A percentile compares a stretch with the other conserved stretches of the same genome.
Evolutionary conservation across 2,888 invertebrate species (phyloP).

Genomic region (Pycnomerus fuliginosus): DNA sequence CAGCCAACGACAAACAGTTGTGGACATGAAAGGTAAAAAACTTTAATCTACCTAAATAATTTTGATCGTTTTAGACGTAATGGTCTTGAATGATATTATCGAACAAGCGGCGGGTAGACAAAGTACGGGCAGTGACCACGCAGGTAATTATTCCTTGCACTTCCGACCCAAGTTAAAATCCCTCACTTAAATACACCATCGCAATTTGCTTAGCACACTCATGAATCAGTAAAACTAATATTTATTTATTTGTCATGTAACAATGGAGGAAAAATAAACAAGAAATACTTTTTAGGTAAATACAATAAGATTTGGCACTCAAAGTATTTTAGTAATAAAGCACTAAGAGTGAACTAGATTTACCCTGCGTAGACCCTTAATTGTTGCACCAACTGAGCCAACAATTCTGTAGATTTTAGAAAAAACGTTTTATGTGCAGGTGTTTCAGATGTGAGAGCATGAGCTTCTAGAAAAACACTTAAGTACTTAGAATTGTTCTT

Average conservation of each 20-base stretch:
- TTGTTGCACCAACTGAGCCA: too few relatives aligned
- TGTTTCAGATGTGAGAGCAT: constrained; percentile 33
- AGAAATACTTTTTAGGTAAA: constrained; percentile 43
- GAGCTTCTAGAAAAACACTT: constrained; percentile 33
- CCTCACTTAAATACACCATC: constrained; percentile 48
- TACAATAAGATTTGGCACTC: constrained; percentile 37
- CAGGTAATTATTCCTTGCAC: constrained; percentile 63
- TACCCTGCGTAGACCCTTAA: too few relatives aligned
- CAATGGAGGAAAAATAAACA: constrained; percentile 42
- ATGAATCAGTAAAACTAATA: constrained; percentile 38
- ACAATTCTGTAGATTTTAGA: too few relatives aligned
- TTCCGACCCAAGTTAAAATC: constrained; percentile 5
- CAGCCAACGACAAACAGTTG: constrained; percentile 78
- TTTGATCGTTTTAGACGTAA: constrained; percentile 73
- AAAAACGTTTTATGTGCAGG: too few relatives aligned
- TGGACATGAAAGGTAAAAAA: constrained; percentile 75
- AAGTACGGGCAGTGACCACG: constrained; percentile 82
- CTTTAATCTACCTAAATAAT: neutral
- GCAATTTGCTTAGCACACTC: constrained; percentile 48
- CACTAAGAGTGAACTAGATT: too few relatives aligned
- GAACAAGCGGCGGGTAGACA: constrained; percentile 92
- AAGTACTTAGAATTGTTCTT: constrained; percentile 32
- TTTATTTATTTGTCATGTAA: constrained; percentile 39
- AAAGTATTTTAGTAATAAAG: constrained; percentile 33
- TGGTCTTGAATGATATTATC: constrained; percentile 95